phyloP scores from a whole-genome alignment of 2,113 vertebrate genomes.

The Corythaeola cristata region DNA sequence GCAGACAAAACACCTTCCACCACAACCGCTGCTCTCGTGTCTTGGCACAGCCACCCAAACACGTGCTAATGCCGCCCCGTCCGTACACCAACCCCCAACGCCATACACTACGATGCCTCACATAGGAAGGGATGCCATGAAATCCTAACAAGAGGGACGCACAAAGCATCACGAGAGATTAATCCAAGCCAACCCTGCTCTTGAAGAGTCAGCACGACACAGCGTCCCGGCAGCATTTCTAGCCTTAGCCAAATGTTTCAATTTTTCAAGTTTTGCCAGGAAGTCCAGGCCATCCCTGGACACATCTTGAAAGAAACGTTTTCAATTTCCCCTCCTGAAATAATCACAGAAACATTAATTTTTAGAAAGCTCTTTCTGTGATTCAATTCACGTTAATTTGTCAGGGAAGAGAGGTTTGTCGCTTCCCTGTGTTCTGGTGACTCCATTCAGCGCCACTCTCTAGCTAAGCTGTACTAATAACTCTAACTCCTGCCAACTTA shows the following conservation, averaged over 20 bases:
- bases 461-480: background rate
- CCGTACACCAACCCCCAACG: fast-evolving
- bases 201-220: background rate
- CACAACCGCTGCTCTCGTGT: fast-evolving
- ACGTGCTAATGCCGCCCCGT: fast-evolving
- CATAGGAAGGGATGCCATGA: background rate
- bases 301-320: background rate
- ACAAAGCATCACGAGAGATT: fast-evolving
- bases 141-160: background rate
- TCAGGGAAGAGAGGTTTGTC: too few relatives aligned
- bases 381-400: background rate
- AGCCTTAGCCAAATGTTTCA: background rate
- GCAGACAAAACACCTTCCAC: background rate
- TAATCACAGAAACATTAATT: background rate
- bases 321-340: background rate
- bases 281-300: background rate
- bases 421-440: background rate
- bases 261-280: background rate
- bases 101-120: fast-evolving
- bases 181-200: background rate
- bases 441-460: background rate
- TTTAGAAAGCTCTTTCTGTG: background rate
- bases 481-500: background rate
- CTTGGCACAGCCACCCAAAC: background rate
- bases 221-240: background rate